phyloP scores from a whole-genome alignment of 2,113 vertebrate species.

The Microcebus ravelobensis region DNA sequence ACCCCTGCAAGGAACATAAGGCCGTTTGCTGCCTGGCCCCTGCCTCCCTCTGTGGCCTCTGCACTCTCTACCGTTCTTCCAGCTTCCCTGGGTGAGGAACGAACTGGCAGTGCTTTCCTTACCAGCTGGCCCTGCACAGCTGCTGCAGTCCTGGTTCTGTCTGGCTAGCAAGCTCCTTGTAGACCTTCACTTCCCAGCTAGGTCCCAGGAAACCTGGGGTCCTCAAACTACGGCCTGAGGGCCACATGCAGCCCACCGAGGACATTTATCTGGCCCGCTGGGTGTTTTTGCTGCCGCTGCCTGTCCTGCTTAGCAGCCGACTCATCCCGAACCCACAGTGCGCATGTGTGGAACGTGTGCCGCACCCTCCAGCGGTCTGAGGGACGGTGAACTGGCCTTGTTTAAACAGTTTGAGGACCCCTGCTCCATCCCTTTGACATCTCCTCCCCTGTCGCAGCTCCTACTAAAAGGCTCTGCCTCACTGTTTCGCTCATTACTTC shows the following conservation, averaged over 20 bases:
- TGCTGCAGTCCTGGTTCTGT: not conserved
- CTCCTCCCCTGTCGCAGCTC: not conserved
- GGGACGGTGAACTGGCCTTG: no score
- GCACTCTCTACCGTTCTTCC: no score
- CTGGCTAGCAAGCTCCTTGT: not conserved
- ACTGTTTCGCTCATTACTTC: accelerated
- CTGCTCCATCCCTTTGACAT: not conserved
- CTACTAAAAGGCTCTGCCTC: accelerated
- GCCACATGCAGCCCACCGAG: no score
- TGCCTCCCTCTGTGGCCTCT: not conserved
- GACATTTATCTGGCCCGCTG: no score
- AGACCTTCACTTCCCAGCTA: not conserved
- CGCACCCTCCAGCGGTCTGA: no score
- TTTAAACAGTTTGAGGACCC: no score
- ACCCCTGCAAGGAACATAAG: not conserved
- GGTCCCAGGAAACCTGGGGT: not conserved
- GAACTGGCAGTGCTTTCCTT: not conserved
- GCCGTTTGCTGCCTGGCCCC: not conserved
- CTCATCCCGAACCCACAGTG: no score
- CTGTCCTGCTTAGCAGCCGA: no score
- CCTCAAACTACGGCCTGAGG: no score
- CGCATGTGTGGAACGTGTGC: no score
- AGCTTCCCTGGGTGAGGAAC: not conserved
- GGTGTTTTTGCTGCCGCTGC: no score
- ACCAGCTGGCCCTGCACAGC: not conserved